These are phyloP conservation scores for Hipposideros larvatus DNA, from an alignment of 2,797 vertebrate species.

Conservation along the genomic window DNA sequence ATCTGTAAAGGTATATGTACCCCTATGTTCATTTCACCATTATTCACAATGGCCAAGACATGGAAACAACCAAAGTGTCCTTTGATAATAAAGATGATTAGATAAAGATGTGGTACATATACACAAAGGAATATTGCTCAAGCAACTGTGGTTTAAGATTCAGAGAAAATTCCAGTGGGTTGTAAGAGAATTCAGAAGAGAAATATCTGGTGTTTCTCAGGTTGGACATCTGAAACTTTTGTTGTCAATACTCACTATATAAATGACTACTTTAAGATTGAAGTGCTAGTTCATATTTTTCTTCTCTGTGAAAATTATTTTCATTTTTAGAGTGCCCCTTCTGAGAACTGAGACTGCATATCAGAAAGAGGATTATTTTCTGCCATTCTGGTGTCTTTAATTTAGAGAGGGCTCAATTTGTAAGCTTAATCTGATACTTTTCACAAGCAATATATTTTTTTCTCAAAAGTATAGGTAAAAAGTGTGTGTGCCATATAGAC, in stretches of 20 bases:
- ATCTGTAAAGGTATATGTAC: too few species aligned
- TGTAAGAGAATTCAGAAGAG: neutral
- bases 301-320: neutral
- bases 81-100: too few species aligned
- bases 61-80: too few species aligned
- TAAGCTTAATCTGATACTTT: neutral
- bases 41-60: too few species aligned
- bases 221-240: neutral
- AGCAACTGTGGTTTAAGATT: neutral
- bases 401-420: neutral
- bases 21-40: too few species aligned
- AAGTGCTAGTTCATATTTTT: conserved; percentile 11
- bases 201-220: neutral
- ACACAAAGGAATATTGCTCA: too few species aligned
- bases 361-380: neutral
- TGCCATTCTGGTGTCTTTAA: neutral
- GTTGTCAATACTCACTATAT: neutral
- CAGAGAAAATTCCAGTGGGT: neutral
- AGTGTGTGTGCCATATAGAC: neutral
- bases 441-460: conserved; percentile 1
- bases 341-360: neutral
- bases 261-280: neutral
- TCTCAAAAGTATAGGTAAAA: neutral
- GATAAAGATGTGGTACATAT: too few species aligned
- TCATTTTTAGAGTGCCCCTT: neutral